These are phyloP conservation scores for Dicrostonyx torquatus DNA, from an alignment of 2,797 vertebrate species.

Conservation along the genomic window DNA sequence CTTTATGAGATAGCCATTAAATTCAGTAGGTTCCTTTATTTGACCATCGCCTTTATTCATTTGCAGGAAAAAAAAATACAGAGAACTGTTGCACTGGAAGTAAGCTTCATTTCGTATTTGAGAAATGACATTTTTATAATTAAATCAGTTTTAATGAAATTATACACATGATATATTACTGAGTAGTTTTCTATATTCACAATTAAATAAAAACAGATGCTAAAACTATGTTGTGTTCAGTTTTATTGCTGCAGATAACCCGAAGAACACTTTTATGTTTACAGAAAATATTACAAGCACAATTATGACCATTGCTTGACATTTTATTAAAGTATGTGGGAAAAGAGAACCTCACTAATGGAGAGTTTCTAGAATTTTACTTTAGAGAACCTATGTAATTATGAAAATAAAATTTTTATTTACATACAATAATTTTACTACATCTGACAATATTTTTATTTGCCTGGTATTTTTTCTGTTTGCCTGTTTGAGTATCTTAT, in stretches of 20 bases:
- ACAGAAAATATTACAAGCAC: not conserved
- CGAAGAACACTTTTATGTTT: slow-evolving; percentile 11
- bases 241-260: not conserved
- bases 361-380: not conserved
- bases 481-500: not conserved
- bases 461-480: not conserved
- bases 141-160: slow-evolving; percentile 47
- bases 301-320: not conserved
- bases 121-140: not conserved
- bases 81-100: not conserved
- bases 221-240: not conserved
- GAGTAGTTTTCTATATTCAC: slow-evolving; percentile 33
- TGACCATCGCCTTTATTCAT: slow-evolving; percentile 53
- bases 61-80: slow-evolving; percentile 51
- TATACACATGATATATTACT: not conserved
- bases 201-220: slow-evolving; percentile 29
- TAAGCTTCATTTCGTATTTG: not conserved
- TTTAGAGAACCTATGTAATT: not conserved
- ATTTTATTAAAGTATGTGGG: not conserved
- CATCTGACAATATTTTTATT: not conserved
- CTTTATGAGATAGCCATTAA: slow-evolving; percentile 71
- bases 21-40: slow-evolving; percentile 68
- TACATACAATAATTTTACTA: not conserved
- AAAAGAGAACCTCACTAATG: not conserved
- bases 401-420: slow-evolving; percentile 16